Percentiles rank a stretch among this genome's conserved stretches.
phyloP scores from a whole-genome alignment of 2,888 invertebrate species.

The Tenthredo livida region DNA sequence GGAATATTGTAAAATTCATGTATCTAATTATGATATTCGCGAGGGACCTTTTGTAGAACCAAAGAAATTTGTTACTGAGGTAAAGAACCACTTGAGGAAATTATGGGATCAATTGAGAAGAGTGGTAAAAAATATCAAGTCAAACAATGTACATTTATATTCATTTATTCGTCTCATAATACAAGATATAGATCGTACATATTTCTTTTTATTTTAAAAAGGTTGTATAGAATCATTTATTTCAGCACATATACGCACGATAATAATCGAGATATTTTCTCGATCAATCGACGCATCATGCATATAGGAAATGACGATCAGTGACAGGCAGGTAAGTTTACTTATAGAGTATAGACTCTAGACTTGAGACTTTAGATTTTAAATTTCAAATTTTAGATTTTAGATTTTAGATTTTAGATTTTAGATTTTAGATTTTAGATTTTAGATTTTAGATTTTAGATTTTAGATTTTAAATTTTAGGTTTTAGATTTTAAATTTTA shows the following conservation, averaged over 20 bases:
- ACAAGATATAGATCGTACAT: conserved; percentile 71
- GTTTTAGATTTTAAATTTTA: conserved; percentile 56
- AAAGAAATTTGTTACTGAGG: too few relatives aligned
- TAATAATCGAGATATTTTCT: neutral
- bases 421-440: conserved; percentile 13
- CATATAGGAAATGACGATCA: neutral
- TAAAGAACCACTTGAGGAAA: too few relatives aligned
- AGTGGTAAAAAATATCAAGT: neutral
- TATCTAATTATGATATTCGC: too few relatives aligned
- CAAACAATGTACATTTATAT: conserved; percentile 66
- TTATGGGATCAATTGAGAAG: neutral
- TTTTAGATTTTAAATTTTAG: neutral
- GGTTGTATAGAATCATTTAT: conserved; percentile 39
- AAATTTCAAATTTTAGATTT: conserved; percentile 47
- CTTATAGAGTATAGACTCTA: conserved; percentile 25
- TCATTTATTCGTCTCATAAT: conserved; percentile 71
- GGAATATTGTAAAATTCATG: too few relatives aligned
- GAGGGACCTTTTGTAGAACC: too few relatives aligned
- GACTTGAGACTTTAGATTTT: neutral
- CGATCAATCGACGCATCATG: conserved; percentile 1
- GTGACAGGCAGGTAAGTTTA: conserved; percentile 44
- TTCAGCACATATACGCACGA: conserved; percentile 3
- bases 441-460: conserved; percentile 46
- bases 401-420: conserved; percentile 55
- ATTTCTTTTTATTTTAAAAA: conserved; percentile 58